Evolutionary conservation across 2,888 invertebrate genomes (phyloP), one percentile per base, ranked within the genome.

Genomic region (Caenorhabditis japonica): DNA sequence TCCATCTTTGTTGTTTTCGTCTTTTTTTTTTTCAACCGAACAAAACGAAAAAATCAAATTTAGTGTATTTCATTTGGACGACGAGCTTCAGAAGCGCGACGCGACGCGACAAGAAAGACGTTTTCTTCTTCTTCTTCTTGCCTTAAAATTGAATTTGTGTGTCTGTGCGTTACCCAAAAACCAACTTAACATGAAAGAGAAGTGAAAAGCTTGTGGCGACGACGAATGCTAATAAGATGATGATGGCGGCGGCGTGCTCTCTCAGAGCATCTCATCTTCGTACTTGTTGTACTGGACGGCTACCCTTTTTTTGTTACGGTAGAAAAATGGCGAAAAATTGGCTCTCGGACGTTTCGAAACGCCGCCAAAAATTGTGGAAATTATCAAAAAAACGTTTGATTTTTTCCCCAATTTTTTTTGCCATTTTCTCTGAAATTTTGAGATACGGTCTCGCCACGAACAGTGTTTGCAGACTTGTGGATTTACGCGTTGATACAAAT

Each of bases 81-180:
- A 38, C 51, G 27, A 39, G 19, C 27, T 19, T 17, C 2, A 39
- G 34, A 49, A 53, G 49, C 55, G 53, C 55, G 53, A 56, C 19
- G 13, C 4, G 15, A 36, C 41, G 10, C 34, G 13, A 23, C 21
- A 30, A 43, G 36, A 21, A 41, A 27, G 21, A 43, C 17, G 43
- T 10, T 36, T 46, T 4, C 53, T 21, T 25, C 43, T 33, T 49
- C 52, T 46, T 39, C 38, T 44, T 21, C 41, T 27, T 27, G 23
- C n/a, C 19, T 49, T 49, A 60, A 69, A 69, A 69, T 69, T 53
- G 69, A 69, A 69, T 69, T 69, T 69, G 56, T 55, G 44, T 34
- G 55, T 69, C 60, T 69, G 56, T 55, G 44, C 23, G 55, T 66
- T 43, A 60, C 69, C 64, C 69, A 60, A 69, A 69, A 69, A 55